phyloP scores from a whole-genome alignment of 1,140 invertebrate genomes.

The Brachionus rubens region DNA sequence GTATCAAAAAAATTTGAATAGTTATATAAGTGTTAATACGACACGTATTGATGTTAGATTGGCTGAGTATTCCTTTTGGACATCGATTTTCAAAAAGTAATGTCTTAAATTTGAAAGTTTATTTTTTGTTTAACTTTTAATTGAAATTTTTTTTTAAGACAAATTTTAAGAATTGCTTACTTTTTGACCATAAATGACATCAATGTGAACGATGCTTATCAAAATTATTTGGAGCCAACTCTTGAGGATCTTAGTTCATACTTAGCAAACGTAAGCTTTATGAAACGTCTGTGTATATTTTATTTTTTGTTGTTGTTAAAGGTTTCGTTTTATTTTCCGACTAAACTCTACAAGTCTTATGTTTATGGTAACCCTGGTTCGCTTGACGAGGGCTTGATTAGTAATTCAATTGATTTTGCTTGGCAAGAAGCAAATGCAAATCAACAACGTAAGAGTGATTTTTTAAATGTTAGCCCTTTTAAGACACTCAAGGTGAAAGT shows the following conservation, averaged over 20 bases:
- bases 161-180: neutral
- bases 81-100: slow-evolving; percentile 26
- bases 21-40: neutral
- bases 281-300: neutral
- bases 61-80: slow-evolving; percentile 4
- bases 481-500: too few species aligned
- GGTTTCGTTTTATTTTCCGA: slow-evolving; percentile 32
- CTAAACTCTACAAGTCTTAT: neutral
- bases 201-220: slow-evolving; percentile 8
- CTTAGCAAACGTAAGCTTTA: neutral
- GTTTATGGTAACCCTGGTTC: slow-evolving; percentile 3
- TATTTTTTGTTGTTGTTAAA: neutral
- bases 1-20: neutral
- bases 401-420: slow-evolving; percentile 3
- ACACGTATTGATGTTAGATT: neutral
- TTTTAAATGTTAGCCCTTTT: neutral
- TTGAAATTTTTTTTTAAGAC: slow-evolving; percentile 6
- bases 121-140: neutral
- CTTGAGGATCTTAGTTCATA: neutral
- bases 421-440: slow-evolving; percentile 16
- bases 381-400: neutral
- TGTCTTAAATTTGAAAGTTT: too few species aligned
- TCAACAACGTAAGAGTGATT: neutral
- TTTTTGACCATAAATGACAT: slow-evolving; percentile 1
- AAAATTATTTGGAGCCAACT: neutral